phyloP scores from a whole-genome alignment of 2,113 vertebrate genomes.

The Cyrtonyx montezumae region DNA sequence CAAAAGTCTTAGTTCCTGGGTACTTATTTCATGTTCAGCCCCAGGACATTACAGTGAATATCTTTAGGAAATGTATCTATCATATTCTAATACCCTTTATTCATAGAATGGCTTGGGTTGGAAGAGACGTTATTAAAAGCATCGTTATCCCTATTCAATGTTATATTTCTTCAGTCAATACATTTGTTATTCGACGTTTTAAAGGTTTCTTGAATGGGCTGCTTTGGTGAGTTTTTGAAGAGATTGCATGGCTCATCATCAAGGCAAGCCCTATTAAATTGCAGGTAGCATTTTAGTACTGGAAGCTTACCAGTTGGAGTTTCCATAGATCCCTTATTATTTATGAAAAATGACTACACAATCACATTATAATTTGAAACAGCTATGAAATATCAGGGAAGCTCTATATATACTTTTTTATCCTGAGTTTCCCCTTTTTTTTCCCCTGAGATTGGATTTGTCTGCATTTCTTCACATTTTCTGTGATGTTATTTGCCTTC shows the following conservation, averaged over 20 bases:
- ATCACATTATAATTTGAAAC: background rate
- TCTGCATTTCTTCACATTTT: background rate
- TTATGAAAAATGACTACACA: background rate
- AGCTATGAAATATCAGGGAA: background rate
- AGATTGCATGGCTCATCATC: background rate
- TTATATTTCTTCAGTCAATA: background rate
- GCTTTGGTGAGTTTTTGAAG: background rate
- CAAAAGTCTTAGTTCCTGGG: background rate
- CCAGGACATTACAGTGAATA: background rate
- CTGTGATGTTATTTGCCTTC: background rate
- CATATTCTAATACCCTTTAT: background rate
- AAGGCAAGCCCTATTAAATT: background rate
- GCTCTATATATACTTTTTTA: background rate
- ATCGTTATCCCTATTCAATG: background rate
- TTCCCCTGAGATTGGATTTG: too few species aligned
- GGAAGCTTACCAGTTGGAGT: background rate
- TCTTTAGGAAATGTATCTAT: background rate
- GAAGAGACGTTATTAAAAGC: background rate
- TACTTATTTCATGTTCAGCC: background rate
- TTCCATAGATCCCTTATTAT: background rate
- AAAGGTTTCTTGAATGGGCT: background rate
- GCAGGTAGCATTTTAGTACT: background rate
- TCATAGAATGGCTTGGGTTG: too few species aligned
- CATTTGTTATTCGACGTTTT: background rate
- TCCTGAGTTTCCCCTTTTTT: background rate